Base-by-base conservation (phyloP, 2,797 vertebrate genomes). In the Staurois parvus region DNA sequence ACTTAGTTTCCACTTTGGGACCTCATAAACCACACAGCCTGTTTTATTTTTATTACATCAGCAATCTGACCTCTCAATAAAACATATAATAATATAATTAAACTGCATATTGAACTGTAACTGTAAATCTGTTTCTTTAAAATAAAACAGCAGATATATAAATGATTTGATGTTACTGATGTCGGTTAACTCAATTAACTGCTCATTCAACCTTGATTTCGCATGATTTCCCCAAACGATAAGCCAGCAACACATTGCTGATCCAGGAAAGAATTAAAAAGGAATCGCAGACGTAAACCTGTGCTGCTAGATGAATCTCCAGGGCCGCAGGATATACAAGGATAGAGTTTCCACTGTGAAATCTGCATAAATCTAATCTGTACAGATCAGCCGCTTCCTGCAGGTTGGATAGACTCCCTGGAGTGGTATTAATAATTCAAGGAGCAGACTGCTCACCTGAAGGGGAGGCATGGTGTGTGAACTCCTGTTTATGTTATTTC, bases 361-460 rank as follows among this genome's bases (percentile, higher is more conserved):
- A 89, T 89, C 88, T 91, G 88, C 87, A 62, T 84, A 90, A 90
- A 83, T 89, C 84, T 84, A 90, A 88, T 91, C 79, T 86, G 69
- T 64, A 72, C 80, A 66, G 74, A 86, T 81, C 85, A 77, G 79
- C 79, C 17, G 30, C 66, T 21, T 82, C 85, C 85, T 83, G 80
- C 85, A 78, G 85, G 74, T 66, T 78, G 67, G 74, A 52, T 72
- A 67, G 85, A 83, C 74, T 66, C 68, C 80, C 72, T 12, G 80
- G 80, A 77, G 74, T 78, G 80, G 62, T 66, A 86, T 82, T 86
- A 86, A 86, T 86, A 86, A 83, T 86, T 77, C 75, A 83, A 28
- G 34, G 76, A 86, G 29, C 79, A 82, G 68, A 73, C 79, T 72
- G 74, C 80, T 82, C 68, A 86, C 79, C 85, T 86, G 85, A 83